phyloP scores from a whole-genome alignment of 2,888 invertebrate genomes.

The Stomorhina lunata region DNA sequence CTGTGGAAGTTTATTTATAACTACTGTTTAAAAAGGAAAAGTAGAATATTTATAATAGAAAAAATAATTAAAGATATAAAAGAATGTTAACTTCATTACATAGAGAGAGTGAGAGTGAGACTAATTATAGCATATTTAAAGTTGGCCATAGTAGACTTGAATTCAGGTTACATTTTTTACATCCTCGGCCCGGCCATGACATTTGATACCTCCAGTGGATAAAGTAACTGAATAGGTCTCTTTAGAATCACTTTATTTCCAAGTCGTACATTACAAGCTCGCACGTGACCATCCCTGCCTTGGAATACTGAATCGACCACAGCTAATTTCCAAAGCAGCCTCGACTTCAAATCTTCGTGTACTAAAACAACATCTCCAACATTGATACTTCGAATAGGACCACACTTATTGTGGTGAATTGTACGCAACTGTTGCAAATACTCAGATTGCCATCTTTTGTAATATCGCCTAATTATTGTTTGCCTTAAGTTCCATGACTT shows the following conservation, averaged over 20 bases:
- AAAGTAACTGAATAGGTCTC: slow-evolving; percentile 46
- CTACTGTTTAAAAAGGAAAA: background rate
- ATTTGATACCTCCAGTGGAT: slow-evolving; percentile 38
- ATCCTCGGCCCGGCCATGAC: slow-evolving; percentile 5
- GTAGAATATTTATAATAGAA: background rate
- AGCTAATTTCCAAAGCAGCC: slow-evolving; percentile 55
- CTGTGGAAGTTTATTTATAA: background rate
- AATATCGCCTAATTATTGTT: slow-evolving; percentile 33
- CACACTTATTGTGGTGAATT: slow-evolving; percentile 48
- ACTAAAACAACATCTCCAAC: slow-evolving; percentile 53
- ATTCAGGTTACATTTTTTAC: slow-evolving; percentile 1
- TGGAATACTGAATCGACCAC: slow-evolving; percentile 39
- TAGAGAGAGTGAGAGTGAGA: background rate
- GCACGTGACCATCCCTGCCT: slow-evolving; percentile 55
- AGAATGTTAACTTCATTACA: background rate
- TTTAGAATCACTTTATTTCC: slow-evolving; percentile 36
- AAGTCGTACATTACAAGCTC: slow-evolving; percentile 51
- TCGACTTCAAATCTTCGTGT: slow-evolving; percentile 50
- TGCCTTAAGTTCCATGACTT: slow-evolving; percentile 48
- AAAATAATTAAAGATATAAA: background rate
- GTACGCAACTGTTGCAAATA: slow-evolving; percentile 50
- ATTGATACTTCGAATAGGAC: background rate
- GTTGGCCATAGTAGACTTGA: background rate
- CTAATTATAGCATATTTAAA: background rate
- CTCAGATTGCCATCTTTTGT: slow-evolving; percentile 47